Percentiles rank a stretch among this genome's conserved stretches.
Evolutionary conservation across 2,888 invertebrate genomes (phyloP).

Genomic region (Ichneumon xanthorius): DNA sequence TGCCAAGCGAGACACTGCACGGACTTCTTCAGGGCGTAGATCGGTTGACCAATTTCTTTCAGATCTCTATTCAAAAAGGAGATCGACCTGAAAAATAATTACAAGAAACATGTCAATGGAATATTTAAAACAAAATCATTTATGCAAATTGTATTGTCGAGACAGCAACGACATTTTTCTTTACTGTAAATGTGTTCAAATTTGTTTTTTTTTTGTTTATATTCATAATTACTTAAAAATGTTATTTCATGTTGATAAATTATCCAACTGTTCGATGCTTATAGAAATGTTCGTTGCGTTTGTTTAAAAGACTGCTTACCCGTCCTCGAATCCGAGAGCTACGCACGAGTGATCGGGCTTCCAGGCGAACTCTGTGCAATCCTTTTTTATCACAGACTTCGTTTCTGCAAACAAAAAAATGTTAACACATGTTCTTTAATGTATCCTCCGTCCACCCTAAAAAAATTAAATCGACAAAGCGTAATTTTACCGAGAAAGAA

Average conservation of each 20-base stretch:
- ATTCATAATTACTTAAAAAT: too few species aligned
- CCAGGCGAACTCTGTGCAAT: slow-evolving; percentile 87
- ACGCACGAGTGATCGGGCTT: slow-evolving; percentile 87
- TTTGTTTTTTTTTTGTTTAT: too few species aligned
- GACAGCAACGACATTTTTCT: not conserved
- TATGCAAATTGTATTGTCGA: not conserved
- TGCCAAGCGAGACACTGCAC: slow-evolving; percentile 91
- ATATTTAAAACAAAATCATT: not conserved
- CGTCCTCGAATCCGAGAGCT: slow-evolving; percentile 88
- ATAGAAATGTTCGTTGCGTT: not conserved
- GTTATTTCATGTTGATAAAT: too few species aligned
- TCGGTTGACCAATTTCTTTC: slow-evolving; percentile 75
- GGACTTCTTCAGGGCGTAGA: slow-evolving; percentile 87
- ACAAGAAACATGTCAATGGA: not conserved
- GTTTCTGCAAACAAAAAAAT: slow-evolving; percentile 73
- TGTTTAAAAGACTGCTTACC: slow-evolving; percentile 85
- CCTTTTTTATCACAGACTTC: slow-evolving; percentile 73
- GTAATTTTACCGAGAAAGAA: too few species aligned
- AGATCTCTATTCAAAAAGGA: slow-evolving; percentile 75
- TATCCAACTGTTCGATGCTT: not conserved
- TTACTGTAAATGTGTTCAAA: too few species aligned
- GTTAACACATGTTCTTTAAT: too few species aligned
- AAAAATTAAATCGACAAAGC: too few species aligned
- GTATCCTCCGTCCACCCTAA: too few species aligned
- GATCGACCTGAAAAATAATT: slow-evolving; percentile 75